Evolutionary conservation across 2,113 vertebrate genomes (phyloP), one percentile per base, ranked within the genome.

Genomic region (Emydocephalus ijimae): DNA sequence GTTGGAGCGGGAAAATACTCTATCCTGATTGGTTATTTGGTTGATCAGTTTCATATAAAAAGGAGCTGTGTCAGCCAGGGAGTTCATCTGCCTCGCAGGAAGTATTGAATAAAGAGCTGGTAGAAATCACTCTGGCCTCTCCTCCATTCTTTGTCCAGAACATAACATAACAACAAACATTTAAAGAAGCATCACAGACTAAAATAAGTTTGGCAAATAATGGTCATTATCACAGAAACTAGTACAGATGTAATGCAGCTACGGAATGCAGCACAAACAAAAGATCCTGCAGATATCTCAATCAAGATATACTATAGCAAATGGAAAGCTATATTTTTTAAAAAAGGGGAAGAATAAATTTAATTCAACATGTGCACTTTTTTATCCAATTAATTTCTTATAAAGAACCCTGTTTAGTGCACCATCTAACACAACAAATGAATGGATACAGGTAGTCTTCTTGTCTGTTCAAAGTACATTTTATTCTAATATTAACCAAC

Each of bases 141-240:
- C 15, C 54, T 55, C 54, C 54, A 55, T 55, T 55, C 54, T 55
- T 18, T 15, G 3, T 15, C 14, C 15, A 55, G 54, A 55, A 55
- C 54, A 4, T 55, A 55, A 55, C 54, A 45, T 45, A 55, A 50
- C 48, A 50, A 64, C 3, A 89, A n/a, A 24, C 87, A 26, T 45
- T 89, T 86, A 24, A 86, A 74, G 85, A 92, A 90, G 74, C n/a
- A 50, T 85, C 29, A 4, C 26, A 61, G 69, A 86, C 74, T 86
- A 90, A 92, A 92, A 57, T 86, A 90, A 26, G 29, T 93, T 90
- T 86, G 39, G 48, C 56, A 64, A 93, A 90, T 81, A 87, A 90
- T 87, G 86, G 48, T 52, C 56, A 93, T 87, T 87, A 90, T 93
- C 45, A 29, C 14, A 90, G 23, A 48, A 59, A 87, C 45, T 87